Conservation (phyloP, 2,888 invertebrate species). For the Drosophila pseudotalamancana region DNA sequence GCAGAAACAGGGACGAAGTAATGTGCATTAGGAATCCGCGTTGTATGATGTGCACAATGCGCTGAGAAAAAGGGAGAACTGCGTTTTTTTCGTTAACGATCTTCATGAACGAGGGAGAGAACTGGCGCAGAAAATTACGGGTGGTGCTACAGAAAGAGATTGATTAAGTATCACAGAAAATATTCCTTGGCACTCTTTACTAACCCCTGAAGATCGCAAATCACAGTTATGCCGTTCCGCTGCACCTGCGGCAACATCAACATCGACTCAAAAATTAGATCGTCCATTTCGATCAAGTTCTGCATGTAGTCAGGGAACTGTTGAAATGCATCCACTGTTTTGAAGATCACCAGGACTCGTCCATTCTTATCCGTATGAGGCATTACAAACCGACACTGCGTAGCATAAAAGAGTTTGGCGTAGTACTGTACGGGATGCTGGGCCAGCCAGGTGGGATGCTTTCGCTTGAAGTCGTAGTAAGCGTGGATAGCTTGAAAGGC, state of each 20-base stretch:
- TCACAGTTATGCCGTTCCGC: conserved; percentile 79
- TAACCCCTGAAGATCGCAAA: conserved; percentile 81
- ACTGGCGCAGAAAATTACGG: conserved; percentile 72
- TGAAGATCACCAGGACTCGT: conserved; percentile 74
- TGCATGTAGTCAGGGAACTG: conserved; percentile 78
- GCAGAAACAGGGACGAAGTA: conserved; percentile 76
- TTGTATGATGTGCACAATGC: conserved; percentile 81
- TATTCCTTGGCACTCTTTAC: conserved; percentile 1
- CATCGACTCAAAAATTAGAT: conserved; percentile 81
- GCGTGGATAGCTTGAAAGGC: conserved; percentile 73
- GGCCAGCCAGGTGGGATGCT: conserved; percentile 80
- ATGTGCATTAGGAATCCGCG: conserved; percentile 80
- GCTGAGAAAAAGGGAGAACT: conserved; percentile 77
- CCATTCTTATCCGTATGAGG: conserved; percentile 80
- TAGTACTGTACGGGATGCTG: conserved; percentile 76
- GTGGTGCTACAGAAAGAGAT: conserved; percentile 60
- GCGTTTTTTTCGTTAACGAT: conserved; percentile 80
- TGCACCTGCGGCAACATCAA: conserved; percentile 80
- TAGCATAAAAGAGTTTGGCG: conserved; percentile 70
- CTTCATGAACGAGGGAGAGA: conserved; percentile 75
- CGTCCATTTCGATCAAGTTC: conserved; percentile 82
- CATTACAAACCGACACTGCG: conserved; percentile 79
- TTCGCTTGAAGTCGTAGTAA: conserved; percentile 80
- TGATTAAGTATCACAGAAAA: background rate
- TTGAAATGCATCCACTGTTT: conserved; percentile 81